Evolutionary conservation across 2,113 vertebrate species (phyloP).

Genomic region (Percopsis transmontana): DNA sequence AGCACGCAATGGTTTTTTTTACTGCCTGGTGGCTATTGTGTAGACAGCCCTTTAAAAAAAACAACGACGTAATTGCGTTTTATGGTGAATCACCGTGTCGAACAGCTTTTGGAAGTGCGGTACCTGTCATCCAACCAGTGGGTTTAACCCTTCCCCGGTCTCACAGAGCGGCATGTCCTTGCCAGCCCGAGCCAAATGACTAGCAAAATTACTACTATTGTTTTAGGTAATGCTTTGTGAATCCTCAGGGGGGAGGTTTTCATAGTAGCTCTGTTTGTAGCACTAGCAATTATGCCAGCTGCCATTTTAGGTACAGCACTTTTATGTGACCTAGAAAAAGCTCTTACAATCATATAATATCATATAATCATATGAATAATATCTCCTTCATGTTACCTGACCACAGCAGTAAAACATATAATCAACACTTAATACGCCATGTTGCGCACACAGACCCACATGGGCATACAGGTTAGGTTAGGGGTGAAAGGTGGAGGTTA

Average conservation of each 20-base stretch:
- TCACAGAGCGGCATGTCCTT: neutral
- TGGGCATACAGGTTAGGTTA: too few species aligned
- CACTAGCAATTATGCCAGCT: neutral
- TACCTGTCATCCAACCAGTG: conserved; percentile 18
- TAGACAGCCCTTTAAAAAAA: conserved; percentile 34
- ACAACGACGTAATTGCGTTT: conserved; percentile 38
- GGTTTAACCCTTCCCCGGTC: neutral
- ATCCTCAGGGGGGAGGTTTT: neutral
- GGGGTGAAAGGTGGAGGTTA: too few species aligned
- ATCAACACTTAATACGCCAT: too few species aligned
- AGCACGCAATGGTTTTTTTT: conserved; percentile 38
- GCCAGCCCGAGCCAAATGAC: neutral
- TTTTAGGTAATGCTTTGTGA: neutral
- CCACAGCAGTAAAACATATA: too few species aligned
- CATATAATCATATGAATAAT: too few species aligned
- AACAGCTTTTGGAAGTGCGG: conserved; percentile 25
- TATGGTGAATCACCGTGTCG: conserved; percentile 31
- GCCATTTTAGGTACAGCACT: neutral
- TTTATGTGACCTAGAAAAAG: too few species aligned
- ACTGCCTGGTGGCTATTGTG: conserved; percentile 46
- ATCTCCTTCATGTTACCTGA: too few species aligned
- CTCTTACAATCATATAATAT: too few species aligned
- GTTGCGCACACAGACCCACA: too few species aligned
- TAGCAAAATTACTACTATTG: neutral
- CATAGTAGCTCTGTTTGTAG: neutral